These are phyloP conservation scores for Heterotis niloticus DNA, from an alignment of 2,113 vertebrate species.

Conservation along the genomic window DNA sequence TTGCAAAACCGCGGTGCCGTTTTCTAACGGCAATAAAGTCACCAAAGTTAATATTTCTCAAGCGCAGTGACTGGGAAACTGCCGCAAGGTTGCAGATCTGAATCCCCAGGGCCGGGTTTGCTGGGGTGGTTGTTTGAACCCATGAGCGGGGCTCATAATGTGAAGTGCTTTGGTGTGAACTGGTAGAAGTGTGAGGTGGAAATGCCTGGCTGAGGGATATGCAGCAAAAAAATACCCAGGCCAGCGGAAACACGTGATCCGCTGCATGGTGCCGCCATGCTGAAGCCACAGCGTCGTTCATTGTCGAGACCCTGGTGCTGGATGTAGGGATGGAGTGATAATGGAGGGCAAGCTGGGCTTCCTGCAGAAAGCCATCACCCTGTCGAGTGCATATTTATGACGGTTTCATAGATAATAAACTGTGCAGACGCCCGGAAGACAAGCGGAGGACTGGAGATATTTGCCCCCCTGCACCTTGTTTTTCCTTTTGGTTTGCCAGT, in stretches of 20 bases:
- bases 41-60: too few relatives aligned
- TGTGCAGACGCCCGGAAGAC: too few relatives aligned
- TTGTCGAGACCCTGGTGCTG: conserved; percentile 1
- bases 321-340: conserved; percentile 24
- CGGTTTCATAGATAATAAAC: conserved; percentile 29
- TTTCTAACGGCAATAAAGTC: too few relatives aligned
- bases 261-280: background rate
- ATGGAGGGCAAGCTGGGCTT: conserved; percentile 19
- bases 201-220: background rate
- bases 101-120: background rate
- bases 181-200: too few relatives aligned
- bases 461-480: too few relatives aligned
- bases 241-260: background rate
- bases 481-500: too few relatives aligned
- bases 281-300: too few relatives aligned
- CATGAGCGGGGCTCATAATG: background rate
- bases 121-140: background rate
- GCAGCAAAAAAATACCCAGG: background rate
- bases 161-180: background rate
- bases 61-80: background rate
- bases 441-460: too few relatives aligned
- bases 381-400: conserved; percentile 47
- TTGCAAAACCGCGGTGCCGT: too few relatives aligned
- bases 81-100: background rate
- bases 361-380: conserved; percentile 31